A percentile compares a stretch with the other conserved stretches of the same genome.
phyloP scores from a whole-genome alignment of 2,888 invertebrate species.

The Leucophenga montana region DNA sequence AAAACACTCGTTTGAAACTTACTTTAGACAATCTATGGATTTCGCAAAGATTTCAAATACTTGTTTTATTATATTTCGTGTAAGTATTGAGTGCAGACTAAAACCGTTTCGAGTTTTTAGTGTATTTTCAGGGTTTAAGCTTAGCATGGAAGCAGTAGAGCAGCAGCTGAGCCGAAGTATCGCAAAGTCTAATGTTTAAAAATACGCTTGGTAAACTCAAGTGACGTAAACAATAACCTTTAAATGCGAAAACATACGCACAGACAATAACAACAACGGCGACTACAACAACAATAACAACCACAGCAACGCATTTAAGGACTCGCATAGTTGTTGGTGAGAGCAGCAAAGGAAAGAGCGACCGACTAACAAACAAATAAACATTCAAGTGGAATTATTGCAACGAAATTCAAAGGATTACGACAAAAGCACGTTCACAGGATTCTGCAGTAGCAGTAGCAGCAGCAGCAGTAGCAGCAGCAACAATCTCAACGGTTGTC shows the following conservation, averaged over 20 bases:
- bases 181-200: slow-evolving; percentile 51
- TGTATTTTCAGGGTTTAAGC: too few species aligned
- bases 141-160: too few species aligned
- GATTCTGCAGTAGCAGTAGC: slow-evolving; percentile 49
- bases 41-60: too few species aligned
- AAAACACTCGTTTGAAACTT: too few species aligned
- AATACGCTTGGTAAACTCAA: slow-evolving; percentile 42
- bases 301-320: slow-evolving; percentile 1
- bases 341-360: background rate
- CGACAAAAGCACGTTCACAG: slow-evolving; percentile 67
- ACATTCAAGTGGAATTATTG: slow-evolving; percentile 67
- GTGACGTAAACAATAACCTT: slow-evolving; percentile 65
- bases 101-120: too few species aligned
- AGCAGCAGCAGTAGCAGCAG: slow-evolving; percentile 46
- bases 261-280: slow-evolving; percentile 54
- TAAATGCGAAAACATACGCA: slow-evolving; percentile 1
- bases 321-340: background rate
- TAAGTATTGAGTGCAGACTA: too few species aligned
- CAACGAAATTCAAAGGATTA: slow-evolving; percentile 67
- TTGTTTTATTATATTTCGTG: too few species aligned
- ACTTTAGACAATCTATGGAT: too few species aligned
- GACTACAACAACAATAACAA: slow-evolving; percentile 44
- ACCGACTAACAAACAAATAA: slow-evolving; percentile 50
- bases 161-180: too few species aligned
- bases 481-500: slow-evolving; percentile 55